A percentile compares a stretch with the other conserved stretches of the same genome.
phyloP scores from a whole-genome alignment of 2,888 invertebrate species.

The Eudemis profundana region DNA sequence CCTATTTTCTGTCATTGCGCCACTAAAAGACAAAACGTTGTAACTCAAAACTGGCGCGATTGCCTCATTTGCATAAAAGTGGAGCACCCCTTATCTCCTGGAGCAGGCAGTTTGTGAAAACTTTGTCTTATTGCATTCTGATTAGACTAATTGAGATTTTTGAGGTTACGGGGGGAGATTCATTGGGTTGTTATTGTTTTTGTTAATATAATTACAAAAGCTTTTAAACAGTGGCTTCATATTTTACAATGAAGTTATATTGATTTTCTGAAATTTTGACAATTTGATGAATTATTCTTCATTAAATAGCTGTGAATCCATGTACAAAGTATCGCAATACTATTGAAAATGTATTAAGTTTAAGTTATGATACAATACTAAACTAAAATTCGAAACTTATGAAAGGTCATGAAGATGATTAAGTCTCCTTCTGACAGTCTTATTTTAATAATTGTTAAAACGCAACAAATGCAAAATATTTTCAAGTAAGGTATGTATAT shows the following conservation, averaged over 20 bases:
- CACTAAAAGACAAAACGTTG: slow-evolving; percentile 48
- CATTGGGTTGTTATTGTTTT: slow-evolving; percentile 31
- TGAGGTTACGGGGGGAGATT: slow-evolving; percentile 57
- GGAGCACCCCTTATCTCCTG: slow-evolving; percentile 75
- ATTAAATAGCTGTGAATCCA: no score
- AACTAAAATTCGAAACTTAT: no score
- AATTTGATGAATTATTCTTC: no score
- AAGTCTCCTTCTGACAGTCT: no score
- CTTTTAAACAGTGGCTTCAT: background rate
- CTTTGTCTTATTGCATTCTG: slow-evolving; percentile 78
- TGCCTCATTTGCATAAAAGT: slow-evolving; percentile 78
- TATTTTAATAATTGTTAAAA: no score
- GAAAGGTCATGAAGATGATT: no score
- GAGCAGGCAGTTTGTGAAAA: slow-evolving; percentile 79
- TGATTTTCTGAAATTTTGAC: background rate
- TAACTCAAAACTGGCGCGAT: slow-evolving; percentile 64
- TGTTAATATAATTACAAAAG: slow-evolving; percentile 18
- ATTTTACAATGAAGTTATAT: background rate
- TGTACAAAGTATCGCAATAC: no score
- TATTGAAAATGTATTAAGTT: no score
- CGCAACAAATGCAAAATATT: no score
- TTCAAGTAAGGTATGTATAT: no score
- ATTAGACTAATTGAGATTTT: slow-evolving; percentile 74
- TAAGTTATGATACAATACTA: no score
- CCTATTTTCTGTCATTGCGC: slow-evolving; percentile 38